Evolutionary conservation across 2,888 invertebrate genomes (phyloP).

Genomic region (Plemyria rubiginata): DNA sequence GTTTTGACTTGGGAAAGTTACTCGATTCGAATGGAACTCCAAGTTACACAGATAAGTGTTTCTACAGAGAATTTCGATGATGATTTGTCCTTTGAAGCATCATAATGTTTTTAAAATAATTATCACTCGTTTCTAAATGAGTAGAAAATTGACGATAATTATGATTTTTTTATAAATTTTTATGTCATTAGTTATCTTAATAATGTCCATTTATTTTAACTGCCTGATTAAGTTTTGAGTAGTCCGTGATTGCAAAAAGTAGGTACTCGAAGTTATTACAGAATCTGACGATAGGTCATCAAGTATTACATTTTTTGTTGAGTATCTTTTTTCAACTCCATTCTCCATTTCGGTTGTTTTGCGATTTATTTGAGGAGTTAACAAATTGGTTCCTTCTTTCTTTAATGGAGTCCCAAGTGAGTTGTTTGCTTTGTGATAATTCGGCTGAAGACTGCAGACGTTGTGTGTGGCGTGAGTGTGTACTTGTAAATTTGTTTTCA

Average conservation of each 20-base stretch:
- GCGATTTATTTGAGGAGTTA: no score
- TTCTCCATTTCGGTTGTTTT: neutral
- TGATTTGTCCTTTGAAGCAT: neutral
- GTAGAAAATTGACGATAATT: slow-evolving; percentile 2
- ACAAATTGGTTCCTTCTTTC: neutral
- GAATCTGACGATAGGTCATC: neutral
- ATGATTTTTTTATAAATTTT: slow-evolving; percentile 9
- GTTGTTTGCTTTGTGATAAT: slow-evolving; percentile 76
- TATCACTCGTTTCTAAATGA: neutral
- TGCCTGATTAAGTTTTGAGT: slow-evolving; percentile 9
- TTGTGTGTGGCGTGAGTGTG: slow-evolving; percentile 75
- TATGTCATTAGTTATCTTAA: slow-evolving; percentile 18
- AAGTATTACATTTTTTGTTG: neutral
- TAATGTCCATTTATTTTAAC: slow-evolving; percentile 11
- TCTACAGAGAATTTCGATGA: neutral
- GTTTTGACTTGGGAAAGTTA: neutral
- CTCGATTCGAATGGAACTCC: neutral
- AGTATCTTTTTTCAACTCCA: neutral
- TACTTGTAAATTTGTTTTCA: slow-evolving; percentile 65
- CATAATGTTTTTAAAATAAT: neutral
- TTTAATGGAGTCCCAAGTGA: slow-evolving; percentile 56
- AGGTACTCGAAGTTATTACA: neutral
- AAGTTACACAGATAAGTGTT: neutral
- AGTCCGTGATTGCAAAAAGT: neutral
- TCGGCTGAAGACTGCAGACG: slow-evolving; percentile 77